phyloP scores from a whole-genome alignment of 2,113 vertebrate species.

The Peromyscus maniculatus region DNA sequence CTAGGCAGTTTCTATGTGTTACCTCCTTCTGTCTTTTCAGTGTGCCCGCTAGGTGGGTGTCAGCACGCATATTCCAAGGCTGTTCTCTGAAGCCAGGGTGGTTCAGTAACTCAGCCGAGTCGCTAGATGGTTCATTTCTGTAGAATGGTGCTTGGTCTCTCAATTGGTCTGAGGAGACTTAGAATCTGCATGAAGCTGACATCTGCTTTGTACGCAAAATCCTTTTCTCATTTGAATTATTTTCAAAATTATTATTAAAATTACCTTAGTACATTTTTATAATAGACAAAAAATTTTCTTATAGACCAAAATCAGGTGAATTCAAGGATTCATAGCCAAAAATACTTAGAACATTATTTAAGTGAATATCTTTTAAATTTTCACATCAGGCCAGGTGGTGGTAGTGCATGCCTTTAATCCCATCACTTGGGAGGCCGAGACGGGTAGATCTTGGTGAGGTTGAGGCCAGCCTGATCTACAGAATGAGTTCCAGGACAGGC shows the following conservation, averaged over 20 bases:
- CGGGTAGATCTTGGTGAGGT: no score
- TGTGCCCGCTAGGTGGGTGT: neutral
- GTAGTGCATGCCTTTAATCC: no score
- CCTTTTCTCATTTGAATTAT: neutral
- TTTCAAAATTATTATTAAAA: constrained; percentile 13
- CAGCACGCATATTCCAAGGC: neutral
- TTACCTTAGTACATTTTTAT: neutral
- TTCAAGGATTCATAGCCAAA: constrained; percentile 44
- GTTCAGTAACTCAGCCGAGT: neutral
- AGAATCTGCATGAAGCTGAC: neutral
- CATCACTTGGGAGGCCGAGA: no score
- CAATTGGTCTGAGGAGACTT: neutral
- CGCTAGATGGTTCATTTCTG: neutral
- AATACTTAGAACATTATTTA: neutral
- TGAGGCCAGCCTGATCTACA: no score
- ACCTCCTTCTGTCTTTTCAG: neutral
- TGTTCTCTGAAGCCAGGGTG: neutral
- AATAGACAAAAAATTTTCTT: neutral
- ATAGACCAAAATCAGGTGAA: constrained; percentile 18
- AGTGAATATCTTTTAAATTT: neutral
- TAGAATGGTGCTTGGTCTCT: neutral
- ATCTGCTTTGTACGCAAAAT: neutral
- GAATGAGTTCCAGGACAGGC: no score
- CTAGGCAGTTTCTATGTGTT: neutral
- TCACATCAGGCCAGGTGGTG: neutral